Evolutionary conservation across 2,113 vertebrate genomes (phyloP).

Genomic region (Chrysochloris asiatica): DNA sequence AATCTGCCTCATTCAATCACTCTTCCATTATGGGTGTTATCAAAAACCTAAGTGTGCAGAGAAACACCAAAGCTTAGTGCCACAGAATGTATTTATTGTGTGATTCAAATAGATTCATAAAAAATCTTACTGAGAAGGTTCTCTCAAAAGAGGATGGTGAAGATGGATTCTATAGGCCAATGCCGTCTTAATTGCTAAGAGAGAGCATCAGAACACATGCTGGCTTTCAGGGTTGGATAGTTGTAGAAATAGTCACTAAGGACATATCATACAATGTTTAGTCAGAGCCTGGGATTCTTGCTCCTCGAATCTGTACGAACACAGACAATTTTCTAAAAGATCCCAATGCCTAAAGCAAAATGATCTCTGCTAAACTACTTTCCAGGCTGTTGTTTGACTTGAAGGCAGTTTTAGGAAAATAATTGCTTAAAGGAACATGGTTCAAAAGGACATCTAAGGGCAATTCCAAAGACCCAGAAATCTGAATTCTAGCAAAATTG

Average conservation of each 20-base stretch:
- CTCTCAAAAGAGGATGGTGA: background rate
- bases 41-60: background rate
- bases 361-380: background rate
- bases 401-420: background rate
- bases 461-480: background rate
- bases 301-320: background rate
- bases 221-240: background rate
- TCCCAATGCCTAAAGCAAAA: background rate
- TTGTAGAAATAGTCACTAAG: background rate
- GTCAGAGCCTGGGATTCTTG: background rate
- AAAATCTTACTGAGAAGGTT: background rate
- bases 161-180: background rate
- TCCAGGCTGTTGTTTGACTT: background rate
- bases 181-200: background rate
- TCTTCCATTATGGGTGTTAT: background rate
- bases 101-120: background rate
- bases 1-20: background rate
- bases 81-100: background rate
- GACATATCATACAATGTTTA: background rate
- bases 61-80: background rate
- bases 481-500: background rate
- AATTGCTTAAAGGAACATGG: background rate
- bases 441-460: background rate
- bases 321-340: background rate
- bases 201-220: background rate